A percentile compares a stretch with the other conserved stretches of the same genome.
These are phyloP conservation scores for Tylochromis polylepis DNA, from an alignment of 2,113 vertebrate species.

Conservation along the genomic window DNA sequence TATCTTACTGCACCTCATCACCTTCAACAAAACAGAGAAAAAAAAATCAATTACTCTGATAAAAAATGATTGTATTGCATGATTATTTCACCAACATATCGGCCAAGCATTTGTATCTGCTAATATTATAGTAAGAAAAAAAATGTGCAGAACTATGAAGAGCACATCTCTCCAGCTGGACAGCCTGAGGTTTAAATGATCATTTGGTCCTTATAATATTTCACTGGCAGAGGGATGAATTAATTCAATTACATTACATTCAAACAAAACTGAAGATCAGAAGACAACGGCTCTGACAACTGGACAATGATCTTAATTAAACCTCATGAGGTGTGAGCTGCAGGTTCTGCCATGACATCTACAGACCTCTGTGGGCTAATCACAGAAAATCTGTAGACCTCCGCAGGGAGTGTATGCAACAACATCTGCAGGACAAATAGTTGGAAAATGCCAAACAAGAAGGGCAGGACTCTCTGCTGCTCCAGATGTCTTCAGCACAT, in stretches of 20 bases:
- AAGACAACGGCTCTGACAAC: not conserved
- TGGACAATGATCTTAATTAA: not conserved
- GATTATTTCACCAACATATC: not conserved
- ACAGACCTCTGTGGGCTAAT: not conserved
- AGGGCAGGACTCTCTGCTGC: not conserved
- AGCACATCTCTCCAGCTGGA: no score
- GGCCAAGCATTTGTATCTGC: not conserved
- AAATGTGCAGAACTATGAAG: no score
- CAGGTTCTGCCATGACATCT: not conserved
- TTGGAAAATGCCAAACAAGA: not conserved
- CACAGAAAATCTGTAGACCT: accelerated
- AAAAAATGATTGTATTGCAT: accelerated
- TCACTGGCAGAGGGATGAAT: not conserved
- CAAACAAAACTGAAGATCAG: not conserved
- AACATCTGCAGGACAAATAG: not conserved
- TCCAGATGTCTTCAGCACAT: not conserved
- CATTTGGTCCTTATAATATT: accelerated
- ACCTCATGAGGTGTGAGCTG: not conserved
- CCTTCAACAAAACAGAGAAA: slow-evolving; percentile 63
- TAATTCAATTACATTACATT: not conserved
- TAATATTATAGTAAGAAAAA: not conserved
- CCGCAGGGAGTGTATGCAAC: accelerated
- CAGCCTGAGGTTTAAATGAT: not conserved
- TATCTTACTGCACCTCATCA: slow-evolving; percentile 95
- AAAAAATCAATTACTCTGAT: not conserved